Evolutionary conservation across 1,140 invertebrate genomes (phyloP), one percentile per base, ranked within the genome.

Genomic region (Oryctes rhinoceros): DNA sequence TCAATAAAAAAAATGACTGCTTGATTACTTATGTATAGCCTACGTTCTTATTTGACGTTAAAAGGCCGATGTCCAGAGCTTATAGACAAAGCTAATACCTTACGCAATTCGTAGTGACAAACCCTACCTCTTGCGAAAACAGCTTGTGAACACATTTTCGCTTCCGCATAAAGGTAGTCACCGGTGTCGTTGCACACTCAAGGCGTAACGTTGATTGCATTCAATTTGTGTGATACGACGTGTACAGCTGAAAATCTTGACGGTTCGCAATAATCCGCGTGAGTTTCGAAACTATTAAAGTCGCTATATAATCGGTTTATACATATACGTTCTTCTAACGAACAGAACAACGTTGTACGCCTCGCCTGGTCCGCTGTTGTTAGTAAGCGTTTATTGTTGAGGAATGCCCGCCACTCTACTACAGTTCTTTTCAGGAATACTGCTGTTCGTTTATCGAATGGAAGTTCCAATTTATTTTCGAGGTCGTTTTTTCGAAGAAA

Each of bases 291-390:
- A 67, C 18, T 67, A 67, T 67, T 35, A 67, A 0, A 67, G 20
- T 67, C 3, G 65, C 65, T n/a, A n/a, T n/a, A 11, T 67, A 67
- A 67, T 67, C 62, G 62, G n/a, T 67, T 67, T 67, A n/a, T n/a
- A n/a, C n/a, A n/a, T n/a, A 30, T 18, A 18, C n/a, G 65, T 67
- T 67, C 18, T 67, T 67, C 13, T 67, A 67, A 24, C 65, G 65
- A 67, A 35, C 18, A 18, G 18, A 18, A 18, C 18, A 35, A 9
- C 53, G n/a, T 18, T 18, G 65, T 67, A 24, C 65, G 20, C 18
- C 6, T 30, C 10, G 18, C 65, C 18, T 11, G 20, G 20, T 24
- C 20, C 65, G 9, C 35, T 67, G 65, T 24, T 67, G 18, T 67
- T 67, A 67, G 65, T 67, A 67, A 67, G 65, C 65, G 65, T 13